Conservation (phyloP, 2,797 vertebrate species). For the Oreochromis mossambicus region DNA sequence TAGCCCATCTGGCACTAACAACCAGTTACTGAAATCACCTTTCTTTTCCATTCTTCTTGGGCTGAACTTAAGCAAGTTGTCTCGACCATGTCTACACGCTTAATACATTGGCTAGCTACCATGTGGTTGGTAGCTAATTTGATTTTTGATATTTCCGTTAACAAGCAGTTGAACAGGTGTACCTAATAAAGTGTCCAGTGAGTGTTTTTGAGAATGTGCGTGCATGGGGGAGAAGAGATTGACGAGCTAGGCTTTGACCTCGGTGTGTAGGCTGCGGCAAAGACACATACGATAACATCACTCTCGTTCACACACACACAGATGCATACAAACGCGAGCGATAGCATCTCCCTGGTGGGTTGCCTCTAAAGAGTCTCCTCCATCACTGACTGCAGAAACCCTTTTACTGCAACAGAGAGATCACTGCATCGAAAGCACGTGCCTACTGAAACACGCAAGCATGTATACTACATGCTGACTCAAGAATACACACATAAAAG, state of each 20-base stretch:
- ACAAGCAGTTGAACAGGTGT: neutral
- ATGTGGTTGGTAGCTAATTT: neutral
- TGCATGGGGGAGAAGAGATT: constrained; percentile 20
- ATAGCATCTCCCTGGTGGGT: constrained; percentile 58
- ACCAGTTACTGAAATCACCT: neutral
- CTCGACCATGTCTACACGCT: neutral
- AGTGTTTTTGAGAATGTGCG: neutral
- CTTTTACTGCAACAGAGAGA: constrained; percentile 54
- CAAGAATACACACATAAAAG: constrained; percentile 12
- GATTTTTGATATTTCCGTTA: fast-evolving
- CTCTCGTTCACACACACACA: constrained; percentile 6
- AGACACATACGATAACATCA: constrained; percentile 60
- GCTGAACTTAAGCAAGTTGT: neutral
- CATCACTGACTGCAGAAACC: constrained; percentile 67
- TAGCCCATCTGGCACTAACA: neutral
- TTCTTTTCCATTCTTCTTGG: neutral
- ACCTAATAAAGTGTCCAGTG: neutral
- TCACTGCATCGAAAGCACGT: constrained; percentile 33
- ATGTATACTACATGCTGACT: constrained; percentile 43
- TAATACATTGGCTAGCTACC: neutral
- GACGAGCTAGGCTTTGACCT: constrained; percentile 54
- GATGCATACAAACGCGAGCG: constrained; percentile 20
- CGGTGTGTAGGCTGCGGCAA: constrained; percentile 55
- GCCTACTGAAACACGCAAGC: neutral
- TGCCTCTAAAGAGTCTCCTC: constrained; percentile 69